A percentile compares a stretch with the other conserved stretches of the same genome.
Conservation (phyloP, 2,113 vertebrate species). For the cat (Felis catus) region DNA sequence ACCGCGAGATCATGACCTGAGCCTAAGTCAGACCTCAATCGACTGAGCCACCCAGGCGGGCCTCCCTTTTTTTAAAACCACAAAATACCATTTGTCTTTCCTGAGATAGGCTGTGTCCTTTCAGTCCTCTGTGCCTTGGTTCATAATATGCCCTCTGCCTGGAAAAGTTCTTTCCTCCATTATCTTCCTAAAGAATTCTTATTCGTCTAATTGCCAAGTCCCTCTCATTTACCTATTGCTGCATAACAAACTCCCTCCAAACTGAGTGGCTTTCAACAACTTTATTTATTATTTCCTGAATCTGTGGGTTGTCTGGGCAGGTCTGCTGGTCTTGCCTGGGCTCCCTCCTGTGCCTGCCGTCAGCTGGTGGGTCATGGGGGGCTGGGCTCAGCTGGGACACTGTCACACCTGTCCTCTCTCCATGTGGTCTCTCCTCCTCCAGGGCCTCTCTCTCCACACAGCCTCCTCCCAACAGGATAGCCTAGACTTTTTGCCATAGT, state of each 20-base stretch:
- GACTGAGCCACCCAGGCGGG: too few relatives aligned
- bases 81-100: neutral
- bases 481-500: neutral
- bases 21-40: too few relatives aligned
- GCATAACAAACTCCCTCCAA: neutral
- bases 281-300: constrained; percentile 41
- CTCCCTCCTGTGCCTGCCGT: neutral
- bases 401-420: constrained; percentile 1
- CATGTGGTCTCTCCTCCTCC: neutral
- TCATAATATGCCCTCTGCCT: neutral
- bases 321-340: neutral
- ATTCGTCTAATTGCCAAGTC: neutral
- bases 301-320: neutral
- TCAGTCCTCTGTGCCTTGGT: neutral
- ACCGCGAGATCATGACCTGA: too few relatives aligned
- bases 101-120: neutral
- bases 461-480: neutral
- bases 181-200: constrained; percentile 14
- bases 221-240: neutral
- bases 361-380: neutral
- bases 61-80: neutral
- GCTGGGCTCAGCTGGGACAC: neutral
- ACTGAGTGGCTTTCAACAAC: constrained; percentile 8
- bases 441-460: neutral
- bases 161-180: neutral